A percentile compares a stretch with the other conserved stretches of the same genome.
These are phyloP conservation scores for Botia kubotai DNA, from an alignment of 2,797 vertebrate genomes.

Conservation along the genomic window DNA sequence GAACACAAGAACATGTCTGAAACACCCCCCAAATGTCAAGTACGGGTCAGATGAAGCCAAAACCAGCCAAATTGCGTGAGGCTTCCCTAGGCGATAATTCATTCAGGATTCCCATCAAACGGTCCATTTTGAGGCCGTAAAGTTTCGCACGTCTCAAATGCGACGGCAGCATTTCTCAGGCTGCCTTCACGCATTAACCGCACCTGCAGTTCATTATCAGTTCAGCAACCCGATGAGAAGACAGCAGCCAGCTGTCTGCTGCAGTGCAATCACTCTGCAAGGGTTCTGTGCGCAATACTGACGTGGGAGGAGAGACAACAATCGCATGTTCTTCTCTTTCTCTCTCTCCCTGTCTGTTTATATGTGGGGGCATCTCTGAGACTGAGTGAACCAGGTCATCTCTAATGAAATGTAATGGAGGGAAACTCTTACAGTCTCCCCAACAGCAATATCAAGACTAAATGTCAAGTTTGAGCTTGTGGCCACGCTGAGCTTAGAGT, in stretches of 20 bases:
- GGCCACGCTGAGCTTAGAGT: neutral
- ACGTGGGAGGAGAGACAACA: neutral
- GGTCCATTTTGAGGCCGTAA: no score
- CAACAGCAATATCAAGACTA: neutral
- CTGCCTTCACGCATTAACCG: constrained; percentile 1
- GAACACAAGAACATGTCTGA: no score
- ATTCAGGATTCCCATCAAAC: no score
- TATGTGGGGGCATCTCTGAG: constrained; percentile 17
- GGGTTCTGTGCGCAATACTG: constrained; percentile 9
- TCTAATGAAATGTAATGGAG: constrained; percentile 35
- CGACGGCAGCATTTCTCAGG: no score
- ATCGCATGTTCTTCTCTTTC: neutral
- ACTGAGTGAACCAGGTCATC: constrained; percentile 34
- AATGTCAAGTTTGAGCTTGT: constrained; percentile 27
- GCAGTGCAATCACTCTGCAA: constrained; percentile 9
- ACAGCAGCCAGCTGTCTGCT: constrained; percentile 1
- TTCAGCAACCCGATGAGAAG: constrained; percentile 15
- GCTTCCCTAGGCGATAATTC: no score
- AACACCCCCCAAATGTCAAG: no score
- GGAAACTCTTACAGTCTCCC: neutral
- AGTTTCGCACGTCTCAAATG: no score
- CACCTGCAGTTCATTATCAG: constrained; percentile 36
- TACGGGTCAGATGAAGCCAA: no score
- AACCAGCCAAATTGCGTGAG: no score
- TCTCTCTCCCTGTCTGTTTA: constrained; percentile 12